Base-by-base conservation (phyloP, 1,140 invertebrate species). In the Drosophila fuyamai region DNA sequence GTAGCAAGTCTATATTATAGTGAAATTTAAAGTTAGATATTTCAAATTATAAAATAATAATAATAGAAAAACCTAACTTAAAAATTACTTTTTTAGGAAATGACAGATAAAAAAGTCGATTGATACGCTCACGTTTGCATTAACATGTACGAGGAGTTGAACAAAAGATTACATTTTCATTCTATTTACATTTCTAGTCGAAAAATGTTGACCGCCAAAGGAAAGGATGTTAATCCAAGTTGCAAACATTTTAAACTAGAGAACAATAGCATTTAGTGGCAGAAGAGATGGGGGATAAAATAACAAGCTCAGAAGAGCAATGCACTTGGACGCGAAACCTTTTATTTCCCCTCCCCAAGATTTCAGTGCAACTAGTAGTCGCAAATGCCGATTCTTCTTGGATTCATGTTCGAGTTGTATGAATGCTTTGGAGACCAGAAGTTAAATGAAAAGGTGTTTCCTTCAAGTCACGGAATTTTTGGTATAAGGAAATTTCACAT, bases 191-290 rank as follows among this genome's bases (percentile, higher is more conserved):
- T 66, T 72, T 60, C 5, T 12, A 43, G 50, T 29, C 23, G 36
- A 40, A 14, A 14, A 54, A 9, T 40, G 12, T 35, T 50, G 23
- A n/a, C 1, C 35, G 35, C 36, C 16, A 36, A 44, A 36, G 27
- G 12, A 47, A 13, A 47, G 35, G 41, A 23, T 50, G 50, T n/a
- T 41, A 57, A 55, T 29, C 13, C 41, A 68, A 68, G 29, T 12
- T 51, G n/a, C 14, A 53, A 53, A 12, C n/a, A 14, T 27, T 29
- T 10, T 14, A 13, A 32, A 10, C 62, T 54, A 13, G 60, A 79
- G 79, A 81, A 81, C 79, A 81, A 81, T 81, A 78, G 79, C 55
- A 0, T 12, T 35, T 44, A 38, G 18, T 43, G 16, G 16, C 35
- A 23, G 6, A 43, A 51, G 46, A 54, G 29, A 10, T 47, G 58